Conservation (phyloP, 2,888 invertebrate species). For the Tenodera sinensis region DNA sequence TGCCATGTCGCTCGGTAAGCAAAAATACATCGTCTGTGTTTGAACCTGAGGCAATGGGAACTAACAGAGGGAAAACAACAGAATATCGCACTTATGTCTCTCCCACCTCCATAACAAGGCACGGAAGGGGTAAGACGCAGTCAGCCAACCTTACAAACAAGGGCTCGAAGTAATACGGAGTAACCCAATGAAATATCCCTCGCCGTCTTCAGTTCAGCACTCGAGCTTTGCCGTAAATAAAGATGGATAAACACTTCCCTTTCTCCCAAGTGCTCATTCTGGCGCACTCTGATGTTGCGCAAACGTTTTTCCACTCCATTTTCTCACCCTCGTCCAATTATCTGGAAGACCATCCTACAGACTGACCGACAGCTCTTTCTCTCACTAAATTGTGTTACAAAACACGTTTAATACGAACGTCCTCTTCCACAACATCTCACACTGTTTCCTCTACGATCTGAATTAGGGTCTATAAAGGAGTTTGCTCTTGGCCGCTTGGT, state of each 20-base stretch:
- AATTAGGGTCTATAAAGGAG: neutral
- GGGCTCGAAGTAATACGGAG: neutral
- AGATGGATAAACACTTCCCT: neutral
- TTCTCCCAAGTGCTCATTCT: neutral
- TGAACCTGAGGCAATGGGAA: too few species aligned
- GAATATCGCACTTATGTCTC: too few species aligned
- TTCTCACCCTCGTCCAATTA: neutral
- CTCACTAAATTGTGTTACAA: neutral
- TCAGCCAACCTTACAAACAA: neutral
- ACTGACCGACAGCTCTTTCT: neutral
- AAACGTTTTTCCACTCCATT: slow-evolving; percentile 1
- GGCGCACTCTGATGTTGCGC: neutral
- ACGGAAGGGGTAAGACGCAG: too few species aligned
- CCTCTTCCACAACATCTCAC: neutral
- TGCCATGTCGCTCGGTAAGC: too few species aligned
- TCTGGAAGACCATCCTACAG: neutral
- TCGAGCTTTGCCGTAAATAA: neutral
- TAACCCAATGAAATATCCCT: neutral
- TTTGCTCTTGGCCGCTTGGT: too few species aligned
- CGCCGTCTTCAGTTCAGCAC: too few species aligned
- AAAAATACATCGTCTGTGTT: too few species aligned
- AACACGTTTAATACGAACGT: neutral
- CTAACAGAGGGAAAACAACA: too few species aligned
- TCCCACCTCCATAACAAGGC: too few species aligned
- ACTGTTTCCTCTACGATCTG: neutral